Evolutionary conservation across 2,888 invertebrate genomes (phyloP).

Genomic region (Cremastobaeus sp.): DNA sequence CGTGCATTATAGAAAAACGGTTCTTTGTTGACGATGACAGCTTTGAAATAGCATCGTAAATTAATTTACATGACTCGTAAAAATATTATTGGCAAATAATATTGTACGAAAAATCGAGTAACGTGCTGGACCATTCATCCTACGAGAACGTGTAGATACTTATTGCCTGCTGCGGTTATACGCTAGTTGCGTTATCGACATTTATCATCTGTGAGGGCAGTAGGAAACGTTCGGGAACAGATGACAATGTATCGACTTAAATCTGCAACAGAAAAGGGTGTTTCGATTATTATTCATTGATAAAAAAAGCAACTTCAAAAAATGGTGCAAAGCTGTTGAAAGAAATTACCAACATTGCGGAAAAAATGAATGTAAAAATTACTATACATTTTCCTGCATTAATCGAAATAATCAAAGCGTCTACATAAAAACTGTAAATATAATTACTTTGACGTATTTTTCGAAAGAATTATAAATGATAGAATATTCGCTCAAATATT

Average conservation of each 20-base stretch:
- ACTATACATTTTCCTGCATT: too few species aligned
- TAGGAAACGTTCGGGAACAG: slow-evolving; percentile 91
- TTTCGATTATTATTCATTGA: too few species aligned
- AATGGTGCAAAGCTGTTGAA: too few species aligned
- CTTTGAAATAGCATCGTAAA: not conserved
- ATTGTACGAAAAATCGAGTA: slow-evolving; percentile 14
- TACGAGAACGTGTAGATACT: slow-evolving; percentile 28
- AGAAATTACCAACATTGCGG: too few species aligned
- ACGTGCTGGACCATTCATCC: slow-evolving; percentile 25
- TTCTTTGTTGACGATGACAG: not conserved
- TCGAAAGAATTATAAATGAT: too few species aligned
- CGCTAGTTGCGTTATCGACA: slow-evolving; percentile 38
- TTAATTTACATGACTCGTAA: slow-evolving; percentile 33
- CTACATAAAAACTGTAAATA: too few species aligned
- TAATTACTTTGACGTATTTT: too few species aligned
- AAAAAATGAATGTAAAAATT: too few species aligned
- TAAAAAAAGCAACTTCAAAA: too few species aligned
- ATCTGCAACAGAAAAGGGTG: slow-evolving; percentile 80
- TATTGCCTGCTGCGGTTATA: slow-evolving; percentile 48
- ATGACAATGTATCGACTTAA: slow-evolving; percentile 93
- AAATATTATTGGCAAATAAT: slow-evolving; percentile 13
- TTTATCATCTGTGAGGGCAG: slow-evolving; percentile 82
- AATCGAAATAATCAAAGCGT: too few species aligned
- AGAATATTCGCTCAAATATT: too few species aligned
- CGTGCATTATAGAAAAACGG: not conserved